Evolutionary conservation across 2,888 invertebrate genomes (phyloP), one percentile per base, ranked within the genome.

Genomic region (Dicyrtomina minuta): DNA sequence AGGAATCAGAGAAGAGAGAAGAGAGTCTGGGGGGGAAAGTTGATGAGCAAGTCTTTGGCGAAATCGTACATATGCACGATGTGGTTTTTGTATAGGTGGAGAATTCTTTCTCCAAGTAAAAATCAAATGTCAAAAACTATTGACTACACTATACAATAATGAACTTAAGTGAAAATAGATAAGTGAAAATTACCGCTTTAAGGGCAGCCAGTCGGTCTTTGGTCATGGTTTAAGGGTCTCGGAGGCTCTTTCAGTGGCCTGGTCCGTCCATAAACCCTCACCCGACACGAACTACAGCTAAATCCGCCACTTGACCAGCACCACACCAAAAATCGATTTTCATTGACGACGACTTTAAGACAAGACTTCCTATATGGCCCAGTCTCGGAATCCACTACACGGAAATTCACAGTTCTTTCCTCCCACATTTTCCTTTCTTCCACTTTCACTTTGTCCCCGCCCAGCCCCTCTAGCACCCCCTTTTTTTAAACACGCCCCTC

Each of bases 131-230:
- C 4, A 60, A 17, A 39, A 15, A 49, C 49, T 6, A 49, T 49
- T 49, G 15, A 5, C 6, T 49, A 15, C n/a, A 49, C 6, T 17
- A 15, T 43, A 49, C 49, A 10, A 10, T 6, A 49, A 49, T 49
- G 5, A 15, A 49, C n/a, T n/a, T n/a, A n/a, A 13, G 59, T 60
- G 59, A 43, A 39, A 60, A 41, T 15, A 41, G 20, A 39, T 4
- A 41, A 58, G 27, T n/a, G 27, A 58, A 58, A 81, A 90, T 89
- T 86, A 92, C 92, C 89, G 93, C 93, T 87, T 92, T 92, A 82
- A 94, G 89, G 85, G 93, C 94, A 87, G 93, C 93, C 88, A 94
- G 90, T 90, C 93, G 93, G 88, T 94, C 94, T 89, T 94, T 94
- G 86, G 93, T 93, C 93, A 93, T 94, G 84, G 82, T 88, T 84